Evolutionary conservation across 2,797 vertebrate species (phyloP).

Genomic region (Malurus leucopterus): DNA sequence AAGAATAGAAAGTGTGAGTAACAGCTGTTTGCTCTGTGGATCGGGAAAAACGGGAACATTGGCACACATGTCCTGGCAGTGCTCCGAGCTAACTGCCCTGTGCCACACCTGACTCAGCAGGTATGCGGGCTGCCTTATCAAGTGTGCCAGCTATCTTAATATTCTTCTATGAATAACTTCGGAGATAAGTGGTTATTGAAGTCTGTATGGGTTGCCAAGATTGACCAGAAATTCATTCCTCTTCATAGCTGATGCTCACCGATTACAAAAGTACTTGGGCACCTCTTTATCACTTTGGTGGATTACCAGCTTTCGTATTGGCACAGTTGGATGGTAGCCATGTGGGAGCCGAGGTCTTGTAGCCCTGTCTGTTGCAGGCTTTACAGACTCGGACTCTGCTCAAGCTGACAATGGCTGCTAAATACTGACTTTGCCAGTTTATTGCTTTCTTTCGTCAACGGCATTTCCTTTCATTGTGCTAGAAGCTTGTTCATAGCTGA

Average conservation of each 20-base stretch:
- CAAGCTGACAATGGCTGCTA: not conserved
- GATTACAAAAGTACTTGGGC: not conserved
- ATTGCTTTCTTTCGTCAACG: not conserved
- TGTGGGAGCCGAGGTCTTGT: not conserved
- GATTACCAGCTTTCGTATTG: not conserved
- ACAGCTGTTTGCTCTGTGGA: not conserved
- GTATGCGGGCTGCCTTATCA: not conserved
- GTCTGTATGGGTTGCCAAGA: not conserved
- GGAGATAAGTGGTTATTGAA: not conserved
- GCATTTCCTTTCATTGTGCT: constrained; percentile 4
- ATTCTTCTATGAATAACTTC: not conserved
- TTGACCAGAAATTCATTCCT: not conserved
- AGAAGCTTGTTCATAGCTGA: not conserved
- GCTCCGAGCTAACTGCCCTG: not conserved
- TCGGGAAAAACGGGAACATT: not conserved
- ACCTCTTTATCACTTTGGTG: not conserved
- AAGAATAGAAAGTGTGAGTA: not conserved
- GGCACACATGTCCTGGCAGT: not conserved
- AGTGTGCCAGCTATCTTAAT: not conserved
- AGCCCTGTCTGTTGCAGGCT: not conserved
- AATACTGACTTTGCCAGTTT: not conserved
- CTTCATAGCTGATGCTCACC: not conserved
- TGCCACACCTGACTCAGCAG: not conserved
- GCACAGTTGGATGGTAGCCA: not conserved
- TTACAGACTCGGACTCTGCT: not conserved